Conservation (phyloP, 2,797 vertebrate genomes). For the Lemur catta region DNA sequence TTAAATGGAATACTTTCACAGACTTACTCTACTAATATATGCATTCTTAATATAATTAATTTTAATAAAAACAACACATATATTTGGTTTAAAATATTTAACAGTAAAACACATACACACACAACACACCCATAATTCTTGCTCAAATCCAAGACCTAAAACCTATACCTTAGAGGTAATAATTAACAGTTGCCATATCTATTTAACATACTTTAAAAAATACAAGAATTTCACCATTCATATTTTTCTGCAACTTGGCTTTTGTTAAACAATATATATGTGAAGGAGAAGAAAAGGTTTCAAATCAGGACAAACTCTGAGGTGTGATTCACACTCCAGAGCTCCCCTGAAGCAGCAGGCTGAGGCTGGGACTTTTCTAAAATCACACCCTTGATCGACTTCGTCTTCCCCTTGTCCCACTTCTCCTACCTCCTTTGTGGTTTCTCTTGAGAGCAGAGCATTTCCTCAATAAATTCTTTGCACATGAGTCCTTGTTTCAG, state of each 20-base stretch:
- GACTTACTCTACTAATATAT: background rate
- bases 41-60: background rate
- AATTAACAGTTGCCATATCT: background rate
- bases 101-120: background rate
- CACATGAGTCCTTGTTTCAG: background rate
- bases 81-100: background rate
- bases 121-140: background rate
- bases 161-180: background rate
- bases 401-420: background rate
- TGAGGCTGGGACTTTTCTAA: background rate
- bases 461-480: background rate
- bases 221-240: background rate
- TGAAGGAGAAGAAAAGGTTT: background rate
- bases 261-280: background rate
- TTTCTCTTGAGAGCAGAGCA: background rate
- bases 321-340: background rate
- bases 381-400: background rate
- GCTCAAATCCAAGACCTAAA: background rate
- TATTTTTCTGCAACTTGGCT: background rate
- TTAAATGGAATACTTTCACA: background rate
- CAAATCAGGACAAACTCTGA: background rate
- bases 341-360: accelerated
- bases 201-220: background rate
- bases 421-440: accelerated
- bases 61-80: background rate